Conservation (phyloP, 1,140 invertebrate genomes). For the Aleiodes sp. region DNA sequence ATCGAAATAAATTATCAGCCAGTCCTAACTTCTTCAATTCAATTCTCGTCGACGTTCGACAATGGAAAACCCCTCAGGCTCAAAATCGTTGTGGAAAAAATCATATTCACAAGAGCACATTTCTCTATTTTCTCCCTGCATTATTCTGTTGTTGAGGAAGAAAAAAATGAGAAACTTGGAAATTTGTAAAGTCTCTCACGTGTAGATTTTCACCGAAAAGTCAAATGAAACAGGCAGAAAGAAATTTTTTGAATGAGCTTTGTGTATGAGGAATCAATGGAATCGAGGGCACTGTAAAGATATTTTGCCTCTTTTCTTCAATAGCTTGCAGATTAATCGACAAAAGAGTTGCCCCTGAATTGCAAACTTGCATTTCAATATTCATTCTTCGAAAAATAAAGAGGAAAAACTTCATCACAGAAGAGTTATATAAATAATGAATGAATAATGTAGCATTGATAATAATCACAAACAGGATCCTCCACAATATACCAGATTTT, state of each 20-base stretch:
- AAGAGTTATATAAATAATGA: too few relatives aligned
- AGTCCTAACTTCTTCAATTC: constrained; percentile 8
- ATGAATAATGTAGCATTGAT: too few relatives aligned
- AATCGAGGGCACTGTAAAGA: constrained; percentile 4
- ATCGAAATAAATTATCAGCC: constrained; percentile 11
- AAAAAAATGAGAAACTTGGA: background rate
- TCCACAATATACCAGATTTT: background rate
- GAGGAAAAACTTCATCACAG: too few relatives aligned
- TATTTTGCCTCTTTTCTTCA: background rate
- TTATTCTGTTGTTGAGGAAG: background rate
- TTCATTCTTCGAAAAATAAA: too few relatives aligned
- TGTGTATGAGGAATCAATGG: background rate
- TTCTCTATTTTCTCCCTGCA: background rate
- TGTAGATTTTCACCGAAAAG: background rate
- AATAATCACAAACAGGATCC: constrained; percentile 9
- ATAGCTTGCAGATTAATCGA: background rate
- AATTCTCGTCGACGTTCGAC: constrained; percentile 4
- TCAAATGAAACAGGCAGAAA: background rate
- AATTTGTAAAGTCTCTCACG: too few relatives aligned
- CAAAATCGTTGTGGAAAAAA: background rate
- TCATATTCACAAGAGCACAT: background rate
- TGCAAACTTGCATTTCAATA: background rate
- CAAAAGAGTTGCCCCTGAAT: background rate
- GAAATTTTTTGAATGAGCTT: background rate
- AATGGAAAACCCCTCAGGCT: background rate